Conservation (phyloP, 2,888 invertebrate species). For the Lycophotia porphyrea region DNA sequence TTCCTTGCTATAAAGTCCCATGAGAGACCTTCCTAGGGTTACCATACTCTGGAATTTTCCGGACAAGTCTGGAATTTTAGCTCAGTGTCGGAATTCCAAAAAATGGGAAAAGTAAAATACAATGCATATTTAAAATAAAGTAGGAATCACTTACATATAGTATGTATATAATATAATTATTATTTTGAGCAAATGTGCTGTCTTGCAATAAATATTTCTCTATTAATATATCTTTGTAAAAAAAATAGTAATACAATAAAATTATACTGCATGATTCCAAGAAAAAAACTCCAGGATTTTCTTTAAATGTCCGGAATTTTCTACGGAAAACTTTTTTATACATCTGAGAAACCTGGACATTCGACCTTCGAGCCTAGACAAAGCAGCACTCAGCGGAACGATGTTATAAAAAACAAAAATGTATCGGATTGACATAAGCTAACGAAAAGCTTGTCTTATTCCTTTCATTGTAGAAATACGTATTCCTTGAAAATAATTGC, state of each 20-base stretch:
- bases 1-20: not conserved
- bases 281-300: not conserved
- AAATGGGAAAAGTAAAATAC: not conserved
- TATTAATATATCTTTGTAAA: not conserved
- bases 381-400: too few species aligned
- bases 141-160: not conserved
- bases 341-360: not conserved
- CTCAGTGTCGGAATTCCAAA: not conserved
- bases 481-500: not conserved
- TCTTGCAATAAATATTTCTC: not conserved
- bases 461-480: not conserved
- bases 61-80: not conserved
- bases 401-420: too few species aligned
- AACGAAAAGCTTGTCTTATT: not conserved
- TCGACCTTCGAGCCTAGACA: not conserved
- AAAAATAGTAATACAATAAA: not conserved
- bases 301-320: not conserved
- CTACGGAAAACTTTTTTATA: not conserved
- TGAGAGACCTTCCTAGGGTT: not conserved
- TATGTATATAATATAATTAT: not conserved
- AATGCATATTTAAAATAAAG: not conserved
- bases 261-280: not conserved
- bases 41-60: not conserved
- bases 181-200: not conserved
- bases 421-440: not conserved